Base-by-base conservation (phyloP, 2,113 vertebrate species). In the Gymnorhina tibicen region DNA sequence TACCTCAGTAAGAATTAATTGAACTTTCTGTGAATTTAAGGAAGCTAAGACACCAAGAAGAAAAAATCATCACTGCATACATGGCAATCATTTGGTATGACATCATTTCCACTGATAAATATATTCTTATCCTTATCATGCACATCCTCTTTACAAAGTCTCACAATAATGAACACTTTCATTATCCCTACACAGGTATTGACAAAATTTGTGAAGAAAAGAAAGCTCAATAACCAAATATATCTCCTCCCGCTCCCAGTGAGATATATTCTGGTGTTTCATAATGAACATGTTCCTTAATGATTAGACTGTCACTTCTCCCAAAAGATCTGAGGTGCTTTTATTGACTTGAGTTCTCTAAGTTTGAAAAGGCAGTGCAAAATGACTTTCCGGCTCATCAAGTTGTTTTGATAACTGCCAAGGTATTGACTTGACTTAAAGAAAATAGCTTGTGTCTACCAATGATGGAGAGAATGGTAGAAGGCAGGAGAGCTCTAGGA, bases 341-440 rank as follows among this genome's bases (percentile, higher is more conserved):
- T 66, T 94, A 96, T 95, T 77, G 92, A 93, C 76, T 94, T 93
- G 84, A 87, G 68, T 85, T 90, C 87, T 93, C 74, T 62, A 78
- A 46, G 80, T 93, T 95, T 94, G 90, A 94, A 93, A 96, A 87
- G 87, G 56, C 62, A 85, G 41, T 88, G 52, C 75, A 93, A 93
- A 93, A 93, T 82, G 1, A 74, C 94, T 90, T 91, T 95, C 67
- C 15, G 3, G 63, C 68, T 95, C 92, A 96, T 96, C 89, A 93
- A 47, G 82, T 52, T 86, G 74, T 87, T 96, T 89, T 85, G 93
- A 94, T 89, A 95, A 93, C 3, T 9, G 63, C 64, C 24, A 86
- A 74, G 50, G 37, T 95, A 96, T 95, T 95, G 95, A 94, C 72
- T n/a, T 46, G 53, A 78, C 77, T 96, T 83, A 59, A 80, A 91